phyloP scores from a whole-genome alignment of 2,888 invertebrate species.

The Philereme transversata region DNA sequence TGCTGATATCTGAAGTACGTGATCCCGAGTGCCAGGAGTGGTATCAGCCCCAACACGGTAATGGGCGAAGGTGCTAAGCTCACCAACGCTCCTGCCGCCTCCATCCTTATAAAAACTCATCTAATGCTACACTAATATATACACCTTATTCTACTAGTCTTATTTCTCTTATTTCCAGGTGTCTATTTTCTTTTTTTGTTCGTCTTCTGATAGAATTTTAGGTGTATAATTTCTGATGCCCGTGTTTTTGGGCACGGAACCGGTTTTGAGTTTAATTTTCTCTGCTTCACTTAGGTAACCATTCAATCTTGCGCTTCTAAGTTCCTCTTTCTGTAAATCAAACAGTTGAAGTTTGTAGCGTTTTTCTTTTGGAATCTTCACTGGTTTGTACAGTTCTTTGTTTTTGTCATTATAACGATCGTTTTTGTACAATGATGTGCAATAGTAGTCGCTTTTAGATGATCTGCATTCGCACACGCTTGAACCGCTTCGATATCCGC shows the following conservation, averaged over 20 bases:
- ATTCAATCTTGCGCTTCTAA: conserved; percentile 64
- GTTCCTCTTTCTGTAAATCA: conserved; percentile 65
- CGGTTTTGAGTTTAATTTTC: conserved; percentile 73
- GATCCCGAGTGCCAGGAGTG: conserved; percentile 91
- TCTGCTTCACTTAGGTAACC: conserved; percentile 69
- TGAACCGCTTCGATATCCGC: conserved; percentile 76
- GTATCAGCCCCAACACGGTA: conserved; percentile 89
- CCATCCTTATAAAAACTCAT: conserved; percentile 72
- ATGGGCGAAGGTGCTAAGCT: conserved; percentile 86
- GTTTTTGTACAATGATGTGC: conserved; percentile 79
- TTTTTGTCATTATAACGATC: conserved; percentile 77
- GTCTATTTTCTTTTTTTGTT: conserved; percentile 81
- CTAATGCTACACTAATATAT: conserved; percentile 75
- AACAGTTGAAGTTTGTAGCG: conserved; percentile 74
- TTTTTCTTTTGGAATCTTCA: conserved; percentile 79
- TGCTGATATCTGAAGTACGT: conserved; percentile 92
- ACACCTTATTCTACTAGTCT: conserved; percentile 77
- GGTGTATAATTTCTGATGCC: conserved; percentile 89
- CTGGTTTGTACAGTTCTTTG: conserved; percentile 78
- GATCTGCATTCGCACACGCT: conserved; percentile 75
- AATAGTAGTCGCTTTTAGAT: conserved; percentile 71
- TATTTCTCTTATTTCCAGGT: conserved; percentile 86
- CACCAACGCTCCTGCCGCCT: conserved; percentile 80
- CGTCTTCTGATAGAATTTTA: conserved; percentile 86
- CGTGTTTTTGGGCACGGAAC: conserved; percentile 74